Base-by-base conservation (phyloP, 2,888 invertebrate genomes). In the Melinaea menophilus region DNA sequence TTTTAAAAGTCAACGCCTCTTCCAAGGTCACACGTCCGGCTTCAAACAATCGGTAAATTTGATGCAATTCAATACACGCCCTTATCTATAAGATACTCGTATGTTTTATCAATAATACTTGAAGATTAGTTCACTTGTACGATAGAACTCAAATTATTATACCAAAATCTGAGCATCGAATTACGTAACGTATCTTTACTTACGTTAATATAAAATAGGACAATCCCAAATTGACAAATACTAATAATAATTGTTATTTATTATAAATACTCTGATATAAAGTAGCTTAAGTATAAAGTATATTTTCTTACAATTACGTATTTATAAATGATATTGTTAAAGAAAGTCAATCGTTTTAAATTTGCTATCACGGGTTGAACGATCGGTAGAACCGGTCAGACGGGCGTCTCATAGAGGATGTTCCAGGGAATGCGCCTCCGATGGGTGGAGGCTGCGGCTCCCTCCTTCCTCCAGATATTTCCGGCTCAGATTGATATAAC, bases 1-100 rank as follows among this genome's bases (percentile, higher is more conserved):
- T 85, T 85, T 81, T 79, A 84, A 71, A 78, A 88, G 88, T 90
- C 88, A 90, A 88, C 85, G 89, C 82, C 88, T 84, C 78, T 79
- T 82, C 78, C 90, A 89, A 89, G 89, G 90, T 82, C 89, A 76
- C 55, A 68, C 76, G 80, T 74, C 77, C 81, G 80, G 73, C 76
- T 75, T 74, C 73, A 74, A 78, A 76, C 75, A 74, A 76, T 77
- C 73, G 73, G 73, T 72, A 77, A 77, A 72, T 67, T 76, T 71
- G 71, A 70, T 80, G 78, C 81, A 79, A 75, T 73, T 71, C 67
- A 73, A 69, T 69, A 65, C 61, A 65, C 55, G 37, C 58, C 63
- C 61, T 67, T 68, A 68, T 73, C 69, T 58, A 51, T 60, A 55
- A 62, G 67, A 68, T 64, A 65, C 68, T 66, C 62, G 62, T 58